These are phyloP conservation scores for Drosophila longiperda DNA, from an alignment of 2,888 invertebrate species.

Conservation along the genomic window DNA sequence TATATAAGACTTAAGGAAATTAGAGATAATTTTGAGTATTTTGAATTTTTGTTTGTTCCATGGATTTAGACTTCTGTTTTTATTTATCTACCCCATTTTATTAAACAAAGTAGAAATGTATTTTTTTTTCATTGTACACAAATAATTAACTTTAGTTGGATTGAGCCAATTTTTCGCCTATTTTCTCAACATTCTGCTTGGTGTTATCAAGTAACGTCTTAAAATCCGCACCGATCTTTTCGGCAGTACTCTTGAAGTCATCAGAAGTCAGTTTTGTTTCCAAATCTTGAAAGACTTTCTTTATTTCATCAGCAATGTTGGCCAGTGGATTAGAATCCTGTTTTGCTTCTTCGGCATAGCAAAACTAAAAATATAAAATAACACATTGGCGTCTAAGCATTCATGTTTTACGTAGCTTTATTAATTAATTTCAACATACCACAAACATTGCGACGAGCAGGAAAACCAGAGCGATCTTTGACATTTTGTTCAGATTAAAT, in stretches of 20 bases:
- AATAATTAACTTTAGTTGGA: neutral
- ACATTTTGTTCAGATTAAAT: constrained; percentile 42
- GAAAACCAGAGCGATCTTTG: constrained; percentile 55
- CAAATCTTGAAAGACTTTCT: too few relatives aligned
- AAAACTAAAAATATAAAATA: neutral
- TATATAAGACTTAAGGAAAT: too few relatives aligned
- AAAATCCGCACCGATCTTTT: neutral
- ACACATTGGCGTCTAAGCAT: neutral
- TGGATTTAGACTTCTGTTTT: neutral
- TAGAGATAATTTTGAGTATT: too few relatives aligned
- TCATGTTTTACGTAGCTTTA: neutral
- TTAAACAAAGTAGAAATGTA: neutral
- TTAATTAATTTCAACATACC: constrained; percentile 38
- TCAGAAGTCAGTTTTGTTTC: neutral
- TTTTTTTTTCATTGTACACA: neutral
- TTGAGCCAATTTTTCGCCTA: neutral
- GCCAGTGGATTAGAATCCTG: neutral
- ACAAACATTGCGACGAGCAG: constrained; percentile 53
- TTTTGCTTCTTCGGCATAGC: neutral
- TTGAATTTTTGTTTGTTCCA: neutral
- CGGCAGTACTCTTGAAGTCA: neutral
- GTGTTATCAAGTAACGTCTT: neutral
- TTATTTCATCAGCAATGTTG: too few relatives aligned
- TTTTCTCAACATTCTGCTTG: neutral
- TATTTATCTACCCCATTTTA: neutral